A percentile compares a stretch with the other conserved stretches of the same genome.
phyloP scores from a whole-genome alignment of 2,888 invertebrate species.

The Trichogramma dendrolimi region DNA sequence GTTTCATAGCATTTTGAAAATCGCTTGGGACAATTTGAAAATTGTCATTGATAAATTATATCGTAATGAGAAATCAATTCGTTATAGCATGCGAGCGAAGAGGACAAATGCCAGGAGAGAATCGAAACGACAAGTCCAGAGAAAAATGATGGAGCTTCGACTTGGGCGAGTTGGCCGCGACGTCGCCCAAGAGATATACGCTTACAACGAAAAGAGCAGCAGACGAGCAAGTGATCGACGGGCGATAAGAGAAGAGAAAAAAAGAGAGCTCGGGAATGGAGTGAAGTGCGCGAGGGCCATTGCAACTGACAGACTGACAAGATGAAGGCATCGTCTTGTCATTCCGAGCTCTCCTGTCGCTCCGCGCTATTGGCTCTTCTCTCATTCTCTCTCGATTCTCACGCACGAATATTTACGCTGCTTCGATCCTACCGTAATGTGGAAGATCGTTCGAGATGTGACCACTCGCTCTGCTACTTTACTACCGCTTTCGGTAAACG shows the following conservation, averaged over 20 bases:
- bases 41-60: no score
- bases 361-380: slow-evolving; percentile 13
- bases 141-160: no score
- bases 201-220: slow-evolving; percentile 6
- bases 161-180: no score
- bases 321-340: slow-evolving; percentile 49
- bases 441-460: no score
- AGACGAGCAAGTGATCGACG: slow-evolving; percentile 14
- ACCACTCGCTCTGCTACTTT: slow-evolving; percentile 9
- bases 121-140: no score
- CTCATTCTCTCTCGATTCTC: slow-evolving; percentile 7
- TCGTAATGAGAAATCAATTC: no score
- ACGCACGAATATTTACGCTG: no score
- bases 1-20: no score
- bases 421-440: no score
- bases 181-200: slow-evolving; percentile 8
- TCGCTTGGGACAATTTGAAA: no score
- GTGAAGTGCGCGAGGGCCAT: slow-evolving; percentile 44
- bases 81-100: no score
- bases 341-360: slow-evolving; percentile 33
- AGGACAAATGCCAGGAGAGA: no score
- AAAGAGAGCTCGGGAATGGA: slow-evolving; percentile 35
- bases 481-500: slow-evolving; percentile 23
- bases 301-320: slow-evolving; percentile 38
- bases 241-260: slow-evolving; percentile 18